Evolutionary conservation across 2,888 invertebrate genomes (phyloP).

Genomic region (Hypsopygia costalis): DNA sequence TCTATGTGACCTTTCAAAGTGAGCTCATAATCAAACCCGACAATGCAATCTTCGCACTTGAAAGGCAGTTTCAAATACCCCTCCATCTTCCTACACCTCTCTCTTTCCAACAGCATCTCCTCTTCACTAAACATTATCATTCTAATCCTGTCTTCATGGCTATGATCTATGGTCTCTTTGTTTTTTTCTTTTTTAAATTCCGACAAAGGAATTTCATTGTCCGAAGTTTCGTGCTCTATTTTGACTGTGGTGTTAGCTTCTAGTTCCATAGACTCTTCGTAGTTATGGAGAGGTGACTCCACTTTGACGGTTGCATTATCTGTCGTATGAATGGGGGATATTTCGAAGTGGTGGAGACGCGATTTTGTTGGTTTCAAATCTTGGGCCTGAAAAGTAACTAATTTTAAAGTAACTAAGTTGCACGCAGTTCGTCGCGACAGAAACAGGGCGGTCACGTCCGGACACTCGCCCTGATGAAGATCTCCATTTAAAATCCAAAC

Average conservation of each 20-base stretch:
- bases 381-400: background rate
- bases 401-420: no score
- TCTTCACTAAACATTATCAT: constrained; percentile 33
- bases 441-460: no score
- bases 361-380: background rate
- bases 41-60: constrained; percentile 54
- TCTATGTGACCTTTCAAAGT: constrained; percentile 46
- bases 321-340: background rate
- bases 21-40: constrained; percentile 54
- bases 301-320: constrained; percentile 12
- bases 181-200: constrained; percentile 22
- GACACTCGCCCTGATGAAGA: no score
- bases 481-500: no score
- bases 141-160: constrained; percentile 47
- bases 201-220: constrained; percentile 37
- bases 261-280: constrained; percentile 5
- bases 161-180: constrained; percentile 18
- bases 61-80: constrained; percentile 49
- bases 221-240: constrained; percentile 38
- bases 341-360: background rate
- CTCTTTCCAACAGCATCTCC: constrained; percentile 46
- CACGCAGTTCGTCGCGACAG: no score
- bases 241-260: constrained; percentile 36
- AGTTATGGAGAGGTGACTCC: constrained; percentile 1
- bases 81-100: constrained; percentile 31